Percentiles rank a stretch among this genome's conserved stretches.
phyloP scores from a whole-genome alignment of 2,113 vertebrate species.

The Lophura nycthemera region DNA sequence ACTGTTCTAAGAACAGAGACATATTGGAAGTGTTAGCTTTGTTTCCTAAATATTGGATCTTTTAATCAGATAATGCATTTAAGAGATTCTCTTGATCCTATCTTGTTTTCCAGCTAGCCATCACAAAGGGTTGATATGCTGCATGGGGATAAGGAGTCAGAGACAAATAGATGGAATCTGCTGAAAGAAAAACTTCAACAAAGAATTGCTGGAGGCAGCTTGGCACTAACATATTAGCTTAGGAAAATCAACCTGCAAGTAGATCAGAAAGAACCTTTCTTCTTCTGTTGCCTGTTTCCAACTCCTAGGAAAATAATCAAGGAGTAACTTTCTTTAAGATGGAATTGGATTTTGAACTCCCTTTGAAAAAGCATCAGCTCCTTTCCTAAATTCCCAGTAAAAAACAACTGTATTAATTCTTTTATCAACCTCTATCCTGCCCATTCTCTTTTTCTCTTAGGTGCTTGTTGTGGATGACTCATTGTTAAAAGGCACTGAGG shows the following conservation, averaged over 20 bases:
- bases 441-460: not conserved
- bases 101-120: not conserved
- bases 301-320: not conserved
- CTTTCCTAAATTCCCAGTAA: not conserved
- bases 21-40: not conserved
- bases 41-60: rapidly evolving
- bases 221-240: not conserved
- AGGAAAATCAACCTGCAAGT: not conserved
- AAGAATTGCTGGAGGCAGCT: not conserved
- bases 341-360: not conserved
- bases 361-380: not conserved
- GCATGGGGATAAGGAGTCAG: not conserved
- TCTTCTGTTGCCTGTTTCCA: not conserved
- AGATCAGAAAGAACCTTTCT: not conserved
- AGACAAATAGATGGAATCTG: not conserved
- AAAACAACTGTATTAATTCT: not conserved
- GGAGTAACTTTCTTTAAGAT: not conserved
- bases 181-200: not conserved
- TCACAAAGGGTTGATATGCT: not conserved
- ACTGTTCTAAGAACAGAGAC: not conserved
- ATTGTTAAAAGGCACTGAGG: too few species aligned
- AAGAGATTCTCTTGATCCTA: not conserved
- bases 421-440: not conserved
- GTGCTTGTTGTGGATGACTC: too few species aligned
- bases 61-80: not conserved